Conservation (phyloP, 2,797 vertebrate genomes). For the Oryzias dopingdopingensis region DNA sequence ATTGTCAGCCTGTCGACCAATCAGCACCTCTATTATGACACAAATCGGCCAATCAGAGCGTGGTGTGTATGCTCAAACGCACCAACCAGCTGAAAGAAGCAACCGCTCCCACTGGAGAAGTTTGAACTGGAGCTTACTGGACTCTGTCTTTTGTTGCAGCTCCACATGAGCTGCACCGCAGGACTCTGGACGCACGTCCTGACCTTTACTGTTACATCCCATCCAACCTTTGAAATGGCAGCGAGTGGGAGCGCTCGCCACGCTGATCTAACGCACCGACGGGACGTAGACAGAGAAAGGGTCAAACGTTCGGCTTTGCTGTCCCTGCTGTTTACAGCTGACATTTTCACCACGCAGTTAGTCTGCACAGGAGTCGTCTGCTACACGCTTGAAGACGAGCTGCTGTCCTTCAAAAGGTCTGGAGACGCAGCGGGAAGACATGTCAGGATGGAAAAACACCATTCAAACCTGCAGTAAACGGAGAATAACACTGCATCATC, state of each 20-base stretch:
- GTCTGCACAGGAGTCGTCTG: background rate
- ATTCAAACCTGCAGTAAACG: too few species aligned
- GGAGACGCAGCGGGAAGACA: too few species aligned
- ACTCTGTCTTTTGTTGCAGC: background rate
- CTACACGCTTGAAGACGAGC: too few species aligned
- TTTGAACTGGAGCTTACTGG: background rate
- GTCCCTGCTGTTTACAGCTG: slow-evolving; percentile 9
- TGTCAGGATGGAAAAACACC: too few species aligned
- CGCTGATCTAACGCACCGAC: slow-evolving; percentile 15
- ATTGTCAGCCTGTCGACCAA: slow-evolving; percentile 39
- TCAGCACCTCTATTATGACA: slow-evolving; percentile 33
- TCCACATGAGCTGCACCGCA: background rate
- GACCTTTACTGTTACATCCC: slow-evolving; percentile 38
- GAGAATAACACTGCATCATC: too few species aligned
- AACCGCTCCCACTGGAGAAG: background rate
- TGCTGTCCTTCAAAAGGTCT: too few species aligned
- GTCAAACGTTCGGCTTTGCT: slow-evolving; percentile 5
- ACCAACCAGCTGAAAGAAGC: slow-evolving; percentile 18
- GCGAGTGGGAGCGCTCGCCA: background rate
- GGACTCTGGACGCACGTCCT: background rate
- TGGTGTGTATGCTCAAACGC: background rate
- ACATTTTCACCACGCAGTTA: slow-evolving; percentile 8
- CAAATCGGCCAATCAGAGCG: slow-evolving; percentile 38
- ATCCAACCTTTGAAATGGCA: slow-evolving; percentile 23
- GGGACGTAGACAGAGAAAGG: slow-evolving; percentile 13